Evolutionary conservation across 2,888 invertebrate genomes (phyloP).

Genomic region (Drosophila atroscutellata): DNA sequence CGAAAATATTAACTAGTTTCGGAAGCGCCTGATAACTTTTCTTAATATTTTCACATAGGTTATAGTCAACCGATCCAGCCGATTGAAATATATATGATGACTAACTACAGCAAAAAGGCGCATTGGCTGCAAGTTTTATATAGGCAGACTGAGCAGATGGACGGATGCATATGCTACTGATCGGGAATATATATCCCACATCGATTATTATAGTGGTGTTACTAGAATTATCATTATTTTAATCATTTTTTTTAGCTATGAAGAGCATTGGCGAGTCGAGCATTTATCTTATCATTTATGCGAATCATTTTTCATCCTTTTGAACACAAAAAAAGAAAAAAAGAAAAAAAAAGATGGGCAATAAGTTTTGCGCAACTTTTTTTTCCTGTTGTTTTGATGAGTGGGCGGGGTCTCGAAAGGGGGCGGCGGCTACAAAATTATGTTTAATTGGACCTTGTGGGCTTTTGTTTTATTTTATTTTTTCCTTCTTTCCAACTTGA

Average conservation of each 20-base stretch:
- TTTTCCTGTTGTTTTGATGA: constrained; percentile 3
- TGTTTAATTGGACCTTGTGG: constrained; percentile 78
- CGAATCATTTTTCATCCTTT: constrained; percentile 13
- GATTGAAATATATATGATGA: neutral
- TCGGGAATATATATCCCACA: neutral
- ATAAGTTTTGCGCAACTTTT: constrained; percentile 40
- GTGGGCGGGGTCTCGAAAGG: constrained; percentile 34
- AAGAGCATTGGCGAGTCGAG: constrained; percentile 29
- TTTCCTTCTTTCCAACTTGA: constrained; percentile 29
- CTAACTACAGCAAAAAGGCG: neutral
- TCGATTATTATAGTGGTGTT: neutral
- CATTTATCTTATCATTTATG: constrained; percentile 12
- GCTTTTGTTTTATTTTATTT: constrained; percentile 28
- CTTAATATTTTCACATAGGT: too few relatives aligned
- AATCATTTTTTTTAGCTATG: neutral
- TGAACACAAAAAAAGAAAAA: neutral
- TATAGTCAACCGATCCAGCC: neutral
- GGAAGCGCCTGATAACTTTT: neutral
- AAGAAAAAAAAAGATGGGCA: constrained; percentile 13
- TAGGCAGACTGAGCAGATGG: neutral
- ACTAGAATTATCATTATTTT: too few relatives aligned
- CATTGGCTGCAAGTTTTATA: neutral
- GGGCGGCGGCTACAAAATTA: constrained; percentile 59
- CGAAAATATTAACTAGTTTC: neutral
- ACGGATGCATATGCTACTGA: neutral